phyloP scores from a whole-genome alignment of 2,113 vertebrate species.

The Lagopus muta region DNA sequence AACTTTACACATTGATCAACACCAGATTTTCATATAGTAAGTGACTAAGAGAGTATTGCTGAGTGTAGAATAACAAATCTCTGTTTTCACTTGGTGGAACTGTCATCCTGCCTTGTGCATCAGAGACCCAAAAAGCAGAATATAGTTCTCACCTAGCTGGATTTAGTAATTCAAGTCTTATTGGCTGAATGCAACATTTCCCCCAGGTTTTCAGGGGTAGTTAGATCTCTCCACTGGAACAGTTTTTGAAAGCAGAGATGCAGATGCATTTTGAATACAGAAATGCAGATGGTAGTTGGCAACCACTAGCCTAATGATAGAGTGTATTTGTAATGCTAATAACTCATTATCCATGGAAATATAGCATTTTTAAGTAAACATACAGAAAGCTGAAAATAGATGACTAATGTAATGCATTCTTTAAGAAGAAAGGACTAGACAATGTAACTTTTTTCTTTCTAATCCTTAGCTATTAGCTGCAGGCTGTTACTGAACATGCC shows the following conservation, averaged over 20 bases:
- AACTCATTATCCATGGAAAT: not conserved
- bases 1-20: not conserved
- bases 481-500: not conserved
- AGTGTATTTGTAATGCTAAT: not conserved
- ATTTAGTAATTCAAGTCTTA: not conserved
- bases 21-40: not conserved
- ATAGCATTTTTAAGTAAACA: not conserved
- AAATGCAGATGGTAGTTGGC: not conserved
- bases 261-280: not conserved
- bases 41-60: not conserved
- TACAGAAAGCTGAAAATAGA: conserved; percentile 21
- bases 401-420: not conserved
- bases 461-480: not conserved
- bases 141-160: not conserved
- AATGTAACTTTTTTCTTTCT: not conserved
- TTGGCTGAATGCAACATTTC: not conserved
- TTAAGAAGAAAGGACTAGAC: not conserved
- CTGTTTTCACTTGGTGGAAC: not conserved
- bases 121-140: not conserved
- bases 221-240: not conserved
- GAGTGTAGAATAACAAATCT: not conserved
- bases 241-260: not conserved
- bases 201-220: not conserved
- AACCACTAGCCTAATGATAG: not conserved
- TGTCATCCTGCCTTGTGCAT: not conserved